Base-by-base conservation (phyloP, 2,797 vertebrate species). In the Rhinatrema bivittatum region DNA sequence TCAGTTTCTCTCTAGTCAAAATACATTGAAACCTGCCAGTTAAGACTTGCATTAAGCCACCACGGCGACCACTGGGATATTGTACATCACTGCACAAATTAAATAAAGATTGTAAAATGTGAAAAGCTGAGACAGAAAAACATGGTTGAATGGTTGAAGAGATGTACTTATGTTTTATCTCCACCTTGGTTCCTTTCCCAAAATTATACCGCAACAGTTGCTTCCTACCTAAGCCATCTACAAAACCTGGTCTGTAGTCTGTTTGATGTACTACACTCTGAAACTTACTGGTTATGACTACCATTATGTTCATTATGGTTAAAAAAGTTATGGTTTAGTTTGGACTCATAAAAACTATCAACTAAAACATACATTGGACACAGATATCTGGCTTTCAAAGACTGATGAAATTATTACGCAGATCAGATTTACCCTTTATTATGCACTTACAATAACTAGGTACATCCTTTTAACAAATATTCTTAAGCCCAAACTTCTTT, bases 151-250 rank as follows among this genome's bases (percentile, higher is more conserved):
- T n/a, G n/a, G n/a, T n/a, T n/a, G 20, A 35, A 7, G 23, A 52
- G n/a, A n/a, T n/a, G 30, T 38, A 70, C 63, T 74, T 50, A 74
- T 53, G 20, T 62, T 60, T 60, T 5, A 68, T 10, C 40, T 59
- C 61, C 31, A 72, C 0, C 29, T 30, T 62, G 46, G 69, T 74
- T 16, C 60, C 57, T 3, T 0, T 0, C 2, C 64, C 33, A n/a
- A 62, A 62, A 13, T 46, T 53, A 50, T 23, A 16, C 20, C 53
- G 56, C 29, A 50, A 33, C 48, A 44, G 22, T 21, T 25, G 6
- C 1, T 8, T 31, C 16, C 39, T 29, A 29, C 11, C 25, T 40
- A 3, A 3, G 20, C 17, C 14, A 23, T 14, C 7, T 40, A 51
- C 33, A 41, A 54, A 67, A 62, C 19, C 27, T 24, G 16, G 21